A percentile compares a stretch with the other conserved stretches of the same genome.
These are phyloP conservation scores for Cacatua alba DNA, from an alignment of 2,113 vertebrate species.

Conservation along the genomic window DNA sequence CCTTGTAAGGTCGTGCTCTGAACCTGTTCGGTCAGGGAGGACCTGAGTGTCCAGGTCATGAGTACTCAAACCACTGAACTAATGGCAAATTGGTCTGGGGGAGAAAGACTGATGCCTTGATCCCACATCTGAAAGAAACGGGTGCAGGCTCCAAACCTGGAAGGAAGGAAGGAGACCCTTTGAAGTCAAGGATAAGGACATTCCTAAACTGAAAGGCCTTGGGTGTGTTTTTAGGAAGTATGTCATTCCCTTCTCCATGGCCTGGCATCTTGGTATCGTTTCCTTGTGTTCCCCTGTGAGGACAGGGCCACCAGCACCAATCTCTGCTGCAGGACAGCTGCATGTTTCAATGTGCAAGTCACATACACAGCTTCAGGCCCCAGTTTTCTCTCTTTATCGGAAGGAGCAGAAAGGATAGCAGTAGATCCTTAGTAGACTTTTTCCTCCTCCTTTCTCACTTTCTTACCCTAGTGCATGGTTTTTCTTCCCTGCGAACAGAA, in stretches of 20 bases:
- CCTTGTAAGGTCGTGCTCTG: not conserved
- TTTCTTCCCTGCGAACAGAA: not conserved
- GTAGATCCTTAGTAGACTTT: not conserved
- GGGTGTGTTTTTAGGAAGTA: not conserved
- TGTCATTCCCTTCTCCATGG: not conserved
- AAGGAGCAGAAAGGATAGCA: not conserved
- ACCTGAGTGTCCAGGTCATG: not conserved
- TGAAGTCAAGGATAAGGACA: not conserved
- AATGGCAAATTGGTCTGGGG: not conserved
- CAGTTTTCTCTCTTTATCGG: fast-evolving
- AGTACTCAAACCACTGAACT: not conserved
- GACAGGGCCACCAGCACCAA: fast-evolving
- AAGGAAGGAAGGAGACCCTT: not conserved
- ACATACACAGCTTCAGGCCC: not conserved
- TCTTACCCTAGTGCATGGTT: not conserved
- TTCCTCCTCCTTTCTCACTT: not conserved
- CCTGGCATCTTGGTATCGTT: not conserved
- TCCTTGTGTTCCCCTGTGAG: not conserved
- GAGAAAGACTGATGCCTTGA: not conserved
- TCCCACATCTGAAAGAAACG: not conserved
- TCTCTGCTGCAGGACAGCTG: not conserved
- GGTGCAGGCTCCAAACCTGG: not conserved
- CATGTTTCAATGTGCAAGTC: fast-evolving
- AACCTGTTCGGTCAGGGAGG: not conserved
- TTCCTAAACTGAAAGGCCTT: not conserved